These are phyloP conservation scores for Ostrea edulis DNA, from an alignment of 1,140 invertebrate genomes.

Conservation along the genomic window DNA sequence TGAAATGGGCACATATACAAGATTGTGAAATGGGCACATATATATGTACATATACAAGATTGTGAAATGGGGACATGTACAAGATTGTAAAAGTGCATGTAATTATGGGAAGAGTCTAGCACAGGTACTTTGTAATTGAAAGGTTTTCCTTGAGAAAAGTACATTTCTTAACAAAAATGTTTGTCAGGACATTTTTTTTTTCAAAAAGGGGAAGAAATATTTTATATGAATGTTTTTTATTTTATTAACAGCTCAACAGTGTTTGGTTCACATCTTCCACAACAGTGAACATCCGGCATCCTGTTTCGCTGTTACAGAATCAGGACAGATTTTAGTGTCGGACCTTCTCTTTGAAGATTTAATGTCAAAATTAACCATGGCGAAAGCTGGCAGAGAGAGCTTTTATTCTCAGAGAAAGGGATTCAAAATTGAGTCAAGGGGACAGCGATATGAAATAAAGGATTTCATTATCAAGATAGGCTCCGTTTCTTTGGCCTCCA, in stretches of 20 bases:
- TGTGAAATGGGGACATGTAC: too few relatives aligned
- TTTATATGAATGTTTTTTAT: neutral
- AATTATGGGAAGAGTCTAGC: too few relatives aligned
- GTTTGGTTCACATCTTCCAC: slow-evolving; percentile 93
- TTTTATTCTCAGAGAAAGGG: slow-evolving; percentile 92
- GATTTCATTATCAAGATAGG: slow-evolving; percentile 97
- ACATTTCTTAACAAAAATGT: too few relatives aligned
- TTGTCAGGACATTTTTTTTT: too few relatives aligned
- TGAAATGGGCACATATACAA: too few relatives aligned
- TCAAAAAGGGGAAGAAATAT: too few relatives aligned
- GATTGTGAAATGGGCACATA: too few relatives aligned
- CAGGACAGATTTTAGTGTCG: slow-evolving; percentile 88
- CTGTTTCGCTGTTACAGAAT: slow-evolving; percentile 95
- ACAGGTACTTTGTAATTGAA: too few relatives aligned
- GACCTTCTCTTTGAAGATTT: slow-evolving; percentile 94
- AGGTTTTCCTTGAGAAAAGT: too few relatives aligned
- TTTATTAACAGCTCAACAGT: slow-evolving; percentile 81
- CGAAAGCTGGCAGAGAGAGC: slow-evolving; percentile 80
- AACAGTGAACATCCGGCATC: slow-evolving; percentile 97
- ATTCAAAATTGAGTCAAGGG: slow-evolving; percentile 91
- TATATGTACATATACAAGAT: too few relatives aligned
- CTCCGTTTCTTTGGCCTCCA: slow-evolving; percentile 90
- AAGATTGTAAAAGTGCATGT: too few relatives aligned
- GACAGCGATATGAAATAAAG: slow-evolving; percentile 93
- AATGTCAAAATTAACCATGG: slow-evolving; percentile 88